A percentile compares a stretch with the other conserved stretches of the same genome.
Evolutionary conservation across 2,797 vertebrate genomes (phyloP).

Genomic region (Ispidina lecontei): DNA sequence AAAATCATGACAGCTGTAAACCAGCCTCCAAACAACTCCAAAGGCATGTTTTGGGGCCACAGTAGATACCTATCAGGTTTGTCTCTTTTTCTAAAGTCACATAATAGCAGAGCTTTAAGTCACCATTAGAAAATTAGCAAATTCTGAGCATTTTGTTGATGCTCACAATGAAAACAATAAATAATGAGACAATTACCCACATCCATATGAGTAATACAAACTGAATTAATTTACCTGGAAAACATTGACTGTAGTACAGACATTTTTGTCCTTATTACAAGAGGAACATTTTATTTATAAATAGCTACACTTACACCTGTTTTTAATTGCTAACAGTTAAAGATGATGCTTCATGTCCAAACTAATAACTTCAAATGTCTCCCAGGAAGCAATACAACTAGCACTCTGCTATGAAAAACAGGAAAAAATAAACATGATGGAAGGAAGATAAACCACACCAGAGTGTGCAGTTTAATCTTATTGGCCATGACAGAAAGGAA

Average conservation of each 20-base stretch:
- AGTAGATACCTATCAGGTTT: background rate
- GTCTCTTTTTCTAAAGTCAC: background rate
- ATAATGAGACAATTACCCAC: background rate
- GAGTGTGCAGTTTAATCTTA: background rate
- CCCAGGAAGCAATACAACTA: background rate
- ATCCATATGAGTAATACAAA: background rate
- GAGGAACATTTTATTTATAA: background rate
- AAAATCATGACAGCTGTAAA: background rate
- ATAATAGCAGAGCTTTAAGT: background rate
- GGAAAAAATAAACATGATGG: background rate
- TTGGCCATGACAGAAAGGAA: background rate
- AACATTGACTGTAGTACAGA: background rate
- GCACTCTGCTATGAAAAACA: background rate
- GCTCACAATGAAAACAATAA: background rate
- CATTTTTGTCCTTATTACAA: background rate
- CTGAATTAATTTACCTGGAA: background rate
- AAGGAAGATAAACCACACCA: background rate
- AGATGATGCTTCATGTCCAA: constrained; percentile 6
- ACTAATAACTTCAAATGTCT: background rate
- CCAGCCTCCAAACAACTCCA: background rate
- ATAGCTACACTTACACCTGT: background rate
- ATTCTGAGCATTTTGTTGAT: background rate
- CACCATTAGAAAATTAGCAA: background rate
- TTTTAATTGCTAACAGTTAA: constrained; percentile 25
- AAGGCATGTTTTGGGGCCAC: background rate